Percentiles rank a stretch among this genome's conserved stretches.
phyloP scores from a whole-genome alignment of 2,113 vertebrate species.

The Scolopax mira region DNA sequence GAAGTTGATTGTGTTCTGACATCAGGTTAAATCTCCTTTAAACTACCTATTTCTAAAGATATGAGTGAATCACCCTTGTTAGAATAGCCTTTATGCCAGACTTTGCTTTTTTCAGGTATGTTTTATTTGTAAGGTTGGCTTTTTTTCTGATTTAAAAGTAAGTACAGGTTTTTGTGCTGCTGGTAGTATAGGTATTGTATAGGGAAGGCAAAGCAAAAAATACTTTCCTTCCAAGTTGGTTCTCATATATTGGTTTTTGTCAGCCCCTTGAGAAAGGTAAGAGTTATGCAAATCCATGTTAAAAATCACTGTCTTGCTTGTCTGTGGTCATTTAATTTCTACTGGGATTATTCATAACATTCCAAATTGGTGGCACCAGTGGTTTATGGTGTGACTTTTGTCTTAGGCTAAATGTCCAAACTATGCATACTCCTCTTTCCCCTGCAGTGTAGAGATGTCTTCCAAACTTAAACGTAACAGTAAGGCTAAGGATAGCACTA shows the following conservation, averaged over 20 bases:
- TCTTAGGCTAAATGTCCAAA: not conserved
- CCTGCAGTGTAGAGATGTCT: not conserved
- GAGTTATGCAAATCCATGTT: not conserved
- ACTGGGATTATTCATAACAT: not conserved
- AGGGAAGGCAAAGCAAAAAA: not conserved
- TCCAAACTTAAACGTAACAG: not conserved
- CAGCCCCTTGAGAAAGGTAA: not conserved
- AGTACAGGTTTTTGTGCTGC: not conserved
- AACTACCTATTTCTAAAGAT: not conserved
- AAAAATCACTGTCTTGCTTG: not conserved
- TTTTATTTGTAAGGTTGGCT: not conserved
- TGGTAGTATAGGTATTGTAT: not conserved
- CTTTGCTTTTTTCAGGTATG: not conserved
- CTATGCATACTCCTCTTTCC: not conserved
- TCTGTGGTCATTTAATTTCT: not conserved
- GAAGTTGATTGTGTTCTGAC: slow-evolving; percentile 96
- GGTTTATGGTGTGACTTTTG: not conserved
- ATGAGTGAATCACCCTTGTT: not conserved
- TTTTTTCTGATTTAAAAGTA: not conserved
- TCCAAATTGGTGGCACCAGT: not conserved
- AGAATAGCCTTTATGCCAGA: not conserved
- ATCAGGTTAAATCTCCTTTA: slow-evolving; percentile 80
- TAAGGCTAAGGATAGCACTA: not conserved
- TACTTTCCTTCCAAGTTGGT: not conserved
- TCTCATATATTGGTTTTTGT: not conserved